A percentile compares a stretch with the other conserved stretches of the same genome.
These are phyloP conservation scores for Rhingia campestris DNA, from an alignment of 2,888 invertebrate species.

Conservation along the genomic window DNA sequence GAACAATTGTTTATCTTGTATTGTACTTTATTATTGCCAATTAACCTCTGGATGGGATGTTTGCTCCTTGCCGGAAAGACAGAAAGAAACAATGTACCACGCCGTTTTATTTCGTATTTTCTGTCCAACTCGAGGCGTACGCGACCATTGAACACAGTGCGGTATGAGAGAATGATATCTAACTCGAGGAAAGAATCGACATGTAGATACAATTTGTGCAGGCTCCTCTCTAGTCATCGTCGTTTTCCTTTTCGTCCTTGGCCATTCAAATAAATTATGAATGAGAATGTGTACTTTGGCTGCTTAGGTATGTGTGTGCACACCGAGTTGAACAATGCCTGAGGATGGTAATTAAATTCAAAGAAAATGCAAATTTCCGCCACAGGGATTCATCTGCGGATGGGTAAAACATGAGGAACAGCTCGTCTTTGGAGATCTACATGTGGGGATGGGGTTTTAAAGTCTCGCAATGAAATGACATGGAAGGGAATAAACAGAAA, in stretches of 20 bases:
- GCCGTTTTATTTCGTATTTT: neutral
- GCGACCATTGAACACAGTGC: neutral
- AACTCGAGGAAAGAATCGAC: slow-evolving; percentile 41
- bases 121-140: neutral
- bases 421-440: too few relatives aligned
- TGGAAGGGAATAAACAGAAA: slow-evolving; percentile 41
- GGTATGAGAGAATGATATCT: neutral
- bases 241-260: neutral
- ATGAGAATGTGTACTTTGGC: slow-evolving; percentile 35
- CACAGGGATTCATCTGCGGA: neutral
- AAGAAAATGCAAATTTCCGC: slow-evolving; percentile 57
- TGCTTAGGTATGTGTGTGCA: slow-evolving; percentile 20
- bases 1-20: slow-evolving; percentile 67
- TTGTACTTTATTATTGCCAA: slow-evolving; percentile 67
- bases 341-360: slow-evolving; percentile 60
- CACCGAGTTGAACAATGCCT: slow-evolving; percentile 17
- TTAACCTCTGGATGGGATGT: slow-evolving; percentile 61
- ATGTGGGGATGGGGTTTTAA: neutral
- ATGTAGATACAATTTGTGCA: slow-evolving; percentile 32
- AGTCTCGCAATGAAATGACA: slow-evolving; percentile 49
- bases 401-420: neutral
- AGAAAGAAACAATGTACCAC: neutral
- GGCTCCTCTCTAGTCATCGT: too few relatives aligned
- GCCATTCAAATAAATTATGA: slow-evolving; percentile 46
- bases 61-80: slow-evolving; percentile 26